phyloP scores from a whole-genome alignment of 2,888 invertebrate genomes.

The Apantesis nais region DNA sequence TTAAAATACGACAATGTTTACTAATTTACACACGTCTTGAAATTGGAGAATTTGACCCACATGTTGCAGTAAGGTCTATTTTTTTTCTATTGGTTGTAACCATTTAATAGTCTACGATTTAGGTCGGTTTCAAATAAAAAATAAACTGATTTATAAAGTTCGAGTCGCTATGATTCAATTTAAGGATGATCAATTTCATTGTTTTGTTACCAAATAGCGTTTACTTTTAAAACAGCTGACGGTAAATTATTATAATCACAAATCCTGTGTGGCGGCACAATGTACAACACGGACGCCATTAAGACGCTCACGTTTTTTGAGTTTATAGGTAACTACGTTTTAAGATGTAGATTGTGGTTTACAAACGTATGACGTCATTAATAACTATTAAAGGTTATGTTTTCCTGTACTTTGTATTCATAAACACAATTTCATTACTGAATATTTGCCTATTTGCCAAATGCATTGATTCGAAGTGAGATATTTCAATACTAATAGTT shows the following conservation, averaged over 20 bases:
- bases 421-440: neutral
- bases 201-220: neutral
- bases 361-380: neutral
- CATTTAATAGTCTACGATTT: neutral
- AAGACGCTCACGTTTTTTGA: neutral
- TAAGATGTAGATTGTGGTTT: neutral
- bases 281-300: neutral
- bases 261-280: neutral
- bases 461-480: neutral
- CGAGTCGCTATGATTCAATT: neutral
- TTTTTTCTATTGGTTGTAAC: neutral
- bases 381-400: neutral
- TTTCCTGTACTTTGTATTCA: neutral
- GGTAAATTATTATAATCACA: neutral
- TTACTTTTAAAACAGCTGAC: neutral
- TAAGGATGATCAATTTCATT: neutral
- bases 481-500: neutral
- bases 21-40: constrained; percentile 36
- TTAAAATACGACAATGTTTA: constrained; percentile 39
- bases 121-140: neutral
- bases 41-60: constrained; percentile 2
- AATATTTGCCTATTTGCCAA: constrained; percentile 6
- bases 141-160: neutral
- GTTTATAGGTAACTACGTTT: neutral
- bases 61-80: neutral